Base-by-base conservation (phyloP, 2,113 vertebrate genomes). In the Misgurnus mizolepis region DNA sequence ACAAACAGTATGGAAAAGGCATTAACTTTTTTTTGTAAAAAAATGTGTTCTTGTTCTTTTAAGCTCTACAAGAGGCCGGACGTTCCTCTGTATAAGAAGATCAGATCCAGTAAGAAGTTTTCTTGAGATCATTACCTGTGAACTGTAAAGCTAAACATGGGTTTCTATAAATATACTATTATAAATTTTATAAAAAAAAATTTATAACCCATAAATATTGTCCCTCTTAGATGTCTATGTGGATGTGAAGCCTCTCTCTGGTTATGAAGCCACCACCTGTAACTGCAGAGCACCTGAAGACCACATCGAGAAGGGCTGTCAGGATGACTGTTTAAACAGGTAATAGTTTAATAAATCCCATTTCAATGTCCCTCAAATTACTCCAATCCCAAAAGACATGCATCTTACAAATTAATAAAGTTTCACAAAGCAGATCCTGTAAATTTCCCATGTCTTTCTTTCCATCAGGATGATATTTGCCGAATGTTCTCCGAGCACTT, bases 41-140 rank as follows among this genome's bases (percentile, higher is more conserved):
- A 47, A n/a, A 34, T 4, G 5, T 66, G 10, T 70, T 10, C 40
- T 49, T 83, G 2, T 80, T 65, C n/a, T 90, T 92, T 89, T 67
- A 83, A 99, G 98, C 90, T 99, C 15, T 94, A 99, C 89, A 99
- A 99, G 91, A 97, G 98, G 90, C 98, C 98, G 64, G 98, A 99
- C 88, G 98, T 99, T 83, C 98, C 98, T 15, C 95, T 99, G 55
- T 99, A 99, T 90, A 99, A 99, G 94, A 99, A 99, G 91, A 96
- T 99, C 76, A 93, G 97, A 93, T 99, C 97, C 83, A 99, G 98
- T 99, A 91, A 98, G 97, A 94, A 88, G 81, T 41, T 82, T 69
- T 71, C 15, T 64, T 3, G 18, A 9, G 5, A 39, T 56, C 10
- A 14, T 10, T 49, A 18, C 27, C 15, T 14, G 34, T 47, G 67